These are phyloP conservation scores for Sardina pilchardus DNA, from an alignment of 2,113 vertebrate genomes.

Conservation along the genomic window DNA sequence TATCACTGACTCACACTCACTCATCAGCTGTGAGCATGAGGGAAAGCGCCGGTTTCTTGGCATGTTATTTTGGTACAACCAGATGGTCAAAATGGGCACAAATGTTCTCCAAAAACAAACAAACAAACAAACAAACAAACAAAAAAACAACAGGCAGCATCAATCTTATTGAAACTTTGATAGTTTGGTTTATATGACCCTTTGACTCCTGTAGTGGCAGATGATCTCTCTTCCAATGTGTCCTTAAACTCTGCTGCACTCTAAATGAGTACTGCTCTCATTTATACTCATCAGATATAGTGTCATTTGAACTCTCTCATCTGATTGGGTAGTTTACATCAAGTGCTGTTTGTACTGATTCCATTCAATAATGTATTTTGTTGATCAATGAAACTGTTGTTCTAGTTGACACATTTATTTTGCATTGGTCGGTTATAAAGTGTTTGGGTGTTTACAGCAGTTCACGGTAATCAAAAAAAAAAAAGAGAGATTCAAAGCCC, in stretches of 20 bases:
- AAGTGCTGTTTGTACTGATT: slow-evolving; percentile 20
- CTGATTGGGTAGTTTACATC: slow-evolving; percentile 12
- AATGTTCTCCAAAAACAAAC: not conserved
- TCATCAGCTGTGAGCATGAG: not conserved
- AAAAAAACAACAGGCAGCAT: not conserved
- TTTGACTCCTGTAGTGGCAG: slow-evolving; percentile 1
- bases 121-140: too few relatives aligned
- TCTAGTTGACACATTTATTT: slow-evolving; percentile 21
- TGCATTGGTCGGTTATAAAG: slow-evolving; percentile 29
- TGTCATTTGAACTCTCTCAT: not conserved
- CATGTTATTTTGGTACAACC: not conserved
- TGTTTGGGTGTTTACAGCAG: slow-evolving; percentile 41
- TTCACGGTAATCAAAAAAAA: slow-evolving; percentile 11
- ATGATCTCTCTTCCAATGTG: slow-evolving; percentile 18
- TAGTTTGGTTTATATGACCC: not conserved
- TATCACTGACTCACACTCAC: not conserved
- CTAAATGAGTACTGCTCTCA: not conserved
- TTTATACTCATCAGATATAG: not conserved
- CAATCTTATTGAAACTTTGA: not conserved
- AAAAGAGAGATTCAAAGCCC: not conserved
- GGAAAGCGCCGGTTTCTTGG: not conserved
- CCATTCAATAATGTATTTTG: slow-evolving; percentile 11
- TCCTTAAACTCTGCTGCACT: not conserved
- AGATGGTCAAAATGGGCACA: not conserved
- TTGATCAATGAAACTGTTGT: slow-evolving; percentile 26